Base-by-base conservation (phyloP, 1,140 invertebrate genomes). In the Drosophila quadrilineata region DNA sequence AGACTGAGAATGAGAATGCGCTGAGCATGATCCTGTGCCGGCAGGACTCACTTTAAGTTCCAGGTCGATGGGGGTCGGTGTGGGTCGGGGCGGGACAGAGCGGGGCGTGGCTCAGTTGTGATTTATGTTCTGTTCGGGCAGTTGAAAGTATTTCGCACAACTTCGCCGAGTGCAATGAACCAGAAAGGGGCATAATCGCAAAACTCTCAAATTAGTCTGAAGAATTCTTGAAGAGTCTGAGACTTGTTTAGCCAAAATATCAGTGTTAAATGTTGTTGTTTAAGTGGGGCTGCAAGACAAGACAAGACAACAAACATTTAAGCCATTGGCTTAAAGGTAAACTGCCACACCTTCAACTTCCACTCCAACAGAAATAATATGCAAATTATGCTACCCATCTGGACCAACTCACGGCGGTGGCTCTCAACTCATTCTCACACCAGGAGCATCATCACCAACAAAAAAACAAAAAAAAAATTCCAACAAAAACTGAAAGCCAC, bases 111-210 rank as follows among this genome's bases (percentile, higher is more conserved):
- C 74, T 58, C 29, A 63, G 58, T 74, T 79, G 75, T 79, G 75
- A 79, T 79, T 79, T 79, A 79, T 79, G 75, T 69, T 79, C n/a
- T n/a, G n/a, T n/a, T n/a, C n/a, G n/a, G n/a, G n/a, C n/a, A 70
- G 75, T 65, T 79, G 75, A 65, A 79, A 77, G 79, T 64, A 79
- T 79, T 70, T 79, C 70, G 58, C 65, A 60, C 69, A 77, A 77
- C 64, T 77, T 76, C 56, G n/a, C 65, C 40, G 75, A 70, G 75
- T 77, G 75, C 75, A 79, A 79, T 62, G 75, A 79, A 79, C 75
- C n/a, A n/a, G n/a, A 70, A 40, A 79, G 74, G 59, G 79, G 75
- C 75, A 73, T 59, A 60, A 53, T 65, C 62, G 65, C 48, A 60
- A 76, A 57, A 68, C 38, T 22, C 73, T 79, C n/a, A n/a, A 79